phyloP scores from a whole-genome alignment of 2,888 invertebrate genomes.

The Napeogenes sylphis region DNA sequence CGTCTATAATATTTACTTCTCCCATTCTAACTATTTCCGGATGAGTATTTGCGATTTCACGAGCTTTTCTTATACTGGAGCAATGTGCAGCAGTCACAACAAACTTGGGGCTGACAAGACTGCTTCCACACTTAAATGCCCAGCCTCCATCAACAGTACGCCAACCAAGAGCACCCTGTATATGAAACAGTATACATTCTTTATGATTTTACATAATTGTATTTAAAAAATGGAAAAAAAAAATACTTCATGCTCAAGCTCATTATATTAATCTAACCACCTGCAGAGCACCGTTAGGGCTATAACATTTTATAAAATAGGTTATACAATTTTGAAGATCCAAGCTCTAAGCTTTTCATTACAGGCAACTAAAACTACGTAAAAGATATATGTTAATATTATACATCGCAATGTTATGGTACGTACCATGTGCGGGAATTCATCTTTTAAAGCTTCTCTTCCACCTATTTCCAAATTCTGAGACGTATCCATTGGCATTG shows the following conservation, averaged over 20 bases:
- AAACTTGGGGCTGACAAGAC: constrained; percentile 80
- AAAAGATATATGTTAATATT: too few species aligned
- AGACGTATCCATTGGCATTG: background rate
- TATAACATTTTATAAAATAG: too few species aligned
- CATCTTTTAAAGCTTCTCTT: constrained; percentile 27
- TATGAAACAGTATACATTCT: background rate
- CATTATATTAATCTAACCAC: too few species aligned
- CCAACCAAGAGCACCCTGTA: constrained; percentile 50
- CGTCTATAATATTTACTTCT: constrained; percentile 40
- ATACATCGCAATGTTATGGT: too few species aligned
- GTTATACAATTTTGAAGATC: too few species aligned
- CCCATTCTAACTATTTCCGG: constrained; percentile 55
- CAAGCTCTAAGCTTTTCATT: background rate
- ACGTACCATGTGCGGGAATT: constrained; percentile 42
- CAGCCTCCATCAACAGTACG: constrained; percentile 37
- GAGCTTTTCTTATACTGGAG: constrained; percentile 40
- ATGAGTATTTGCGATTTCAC: constrained; percentile 36
- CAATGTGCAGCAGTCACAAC: constrained; percentile 85
- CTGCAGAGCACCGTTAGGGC: too few species aligned
- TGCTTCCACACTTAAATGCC: constrained; percentile 79
- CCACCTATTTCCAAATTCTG: constrained; percentile 28
- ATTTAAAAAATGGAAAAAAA: too few species aligned
- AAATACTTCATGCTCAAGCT: too few species aligned
- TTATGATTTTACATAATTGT: too few species aligned
- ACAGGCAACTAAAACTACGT: background rate